Evolutionary conservation across 2,888 invertebrate species (phyloP).

Genomic region (Dyspetes luteomarginatus): DNA sequence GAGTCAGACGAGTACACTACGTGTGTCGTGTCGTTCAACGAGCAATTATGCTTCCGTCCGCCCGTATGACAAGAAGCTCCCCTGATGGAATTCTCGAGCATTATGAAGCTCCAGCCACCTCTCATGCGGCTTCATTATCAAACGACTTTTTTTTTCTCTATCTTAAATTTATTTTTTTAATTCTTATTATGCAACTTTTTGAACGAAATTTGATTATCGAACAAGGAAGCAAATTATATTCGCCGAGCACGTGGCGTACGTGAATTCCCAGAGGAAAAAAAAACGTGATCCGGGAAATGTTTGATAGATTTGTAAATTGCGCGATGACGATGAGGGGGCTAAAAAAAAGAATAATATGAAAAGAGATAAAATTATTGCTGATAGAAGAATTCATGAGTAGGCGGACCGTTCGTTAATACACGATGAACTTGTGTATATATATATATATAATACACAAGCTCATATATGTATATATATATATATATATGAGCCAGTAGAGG

Average conservation of each 20-base stretch:
- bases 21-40: slow-evolving; percentile 64
- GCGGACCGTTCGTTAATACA: neutral
- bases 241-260: neutral
- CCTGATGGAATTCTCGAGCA: too few species aligned
- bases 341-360: neutral
- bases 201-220: too few species aligned
- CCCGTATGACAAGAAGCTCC: slow-evolving; percentile 69
- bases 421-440: neutral
- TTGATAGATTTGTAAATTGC: neutral
- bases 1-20: neutral
- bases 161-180: too few species aligned
- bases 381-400: slow-evolving; percentile 31
- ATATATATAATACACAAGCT: neutral
- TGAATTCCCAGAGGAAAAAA: slow-evolving; percentile 1
- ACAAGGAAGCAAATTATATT: too few species aligned
- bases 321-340: neutral
- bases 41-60: slow-evolving; percentile 71
- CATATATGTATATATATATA: too few species aligned
- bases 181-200: too few species aligned
- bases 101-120: too few species aligned
- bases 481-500: neutral
- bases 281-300: neutral
- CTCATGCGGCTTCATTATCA: too few species aligned
- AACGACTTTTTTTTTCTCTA: too few species aligned
- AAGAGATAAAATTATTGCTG: neutral